Evolutionary conservation across 2,113 vertebrate species (phyloP).

Genomic region (Diphyllodes magnificus): DNA sequence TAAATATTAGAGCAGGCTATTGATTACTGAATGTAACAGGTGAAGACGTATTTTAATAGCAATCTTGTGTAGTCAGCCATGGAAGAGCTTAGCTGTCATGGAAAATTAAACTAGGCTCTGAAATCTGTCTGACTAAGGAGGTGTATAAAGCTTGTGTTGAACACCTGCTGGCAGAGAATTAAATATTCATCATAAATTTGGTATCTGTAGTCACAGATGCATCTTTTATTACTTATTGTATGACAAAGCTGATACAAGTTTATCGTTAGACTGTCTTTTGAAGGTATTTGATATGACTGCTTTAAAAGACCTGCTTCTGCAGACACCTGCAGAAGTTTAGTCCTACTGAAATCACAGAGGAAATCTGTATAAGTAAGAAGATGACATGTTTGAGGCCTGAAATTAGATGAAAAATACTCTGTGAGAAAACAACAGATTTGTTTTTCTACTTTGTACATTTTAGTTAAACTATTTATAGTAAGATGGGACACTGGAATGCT

Average conservation of each 20-base stretch:
- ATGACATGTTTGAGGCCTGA: background rate
- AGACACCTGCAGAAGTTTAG: background rate
- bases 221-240: background rate
- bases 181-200: background rate
- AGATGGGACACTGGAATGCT: background rate
- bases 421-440: background rate
- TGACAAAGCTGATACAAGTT: background rate
- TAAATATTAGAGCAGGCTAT: constrained; percentile 16
- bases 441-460: background rate
- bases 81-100: background rate
- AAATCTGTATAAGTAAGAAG: background rate
- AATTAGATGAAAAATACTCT: background rate
- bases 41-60: background rate
- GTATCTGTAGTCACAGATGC: background rate
- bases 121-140: background rate
- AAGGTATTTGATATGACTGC: background rate
- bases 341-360: background rate
- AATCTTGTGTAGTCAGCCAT: background rate
- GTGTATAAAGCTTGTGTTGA: background rate
- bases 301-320: background rate
- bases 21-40: constrained; percentile 6
- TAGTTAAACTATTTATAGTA: background rate
- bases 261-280: background rate
- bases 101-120: constrained; percentile 12
- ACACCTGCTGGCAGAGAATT: background rate